Evolutionary conservation across 1,140 invertebrate genomes (phyloP).

Genomic region (Caenorhabditis inopinata): DNA sequence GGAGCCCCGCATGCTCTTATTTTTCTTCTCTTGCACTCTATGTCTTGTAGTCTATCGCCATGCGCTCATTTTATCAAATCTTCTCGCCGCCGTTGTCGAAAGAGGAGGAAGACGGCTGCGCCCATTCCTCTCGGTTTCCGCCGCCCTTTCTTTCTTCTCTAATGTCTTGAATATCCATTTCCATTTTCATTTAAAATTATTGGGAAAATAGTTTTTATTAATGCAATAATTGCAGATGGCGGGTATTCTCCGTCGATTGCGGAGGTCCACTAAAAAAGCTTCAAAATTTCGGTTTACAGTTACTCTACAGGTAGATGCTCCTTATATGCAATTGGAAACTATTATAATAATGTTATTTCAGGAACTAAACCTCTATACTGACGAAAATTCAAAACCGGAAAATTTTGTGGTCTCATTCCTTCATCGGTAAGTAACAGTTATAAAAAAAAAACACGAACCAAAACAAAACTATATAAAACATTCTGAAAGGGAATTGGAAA

Average conservation of each 20-base stretch:
- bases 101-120: constrained; percentile 12
- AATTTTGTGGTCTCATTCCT: constrained; percentile 46
- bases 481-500: no score
- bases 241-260: constrained; percentile 29
- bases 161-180: constrained; percentile 8
- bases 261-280: constrained; percentile 54
- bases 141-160: not conserved
- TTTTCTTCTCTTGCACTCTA: not conserved
- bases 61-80: constrained; percentile 25
- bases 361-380: constrained; percentile 36
- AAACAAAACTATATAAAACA: no score
- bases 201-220: not conserved
- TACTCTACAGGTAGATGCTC: constrained; percentile 47
- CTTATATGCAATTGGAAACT: no score
- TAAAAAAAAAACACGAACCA: not conserved
- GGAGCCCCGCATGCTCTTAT: constrained; percentile 6
- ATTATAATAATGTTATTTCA: not conserved
- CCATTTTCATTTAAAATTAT: not conserved
- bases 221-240: not conserved
- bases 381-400: constrained; percentile 50
- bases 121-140: not conserved
- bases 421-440: constrained; percentile 47
- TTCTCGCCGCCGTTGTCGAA: constrained; percentile 6
- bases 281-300: constrained; percentile 53
- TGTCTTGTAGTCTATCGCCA: not conserved